These are phyloP conservation scores for Lepidurus packardi DNA, from an alignment of 1,140 invertebrate species.

Conservation along the genomic window DNA sequence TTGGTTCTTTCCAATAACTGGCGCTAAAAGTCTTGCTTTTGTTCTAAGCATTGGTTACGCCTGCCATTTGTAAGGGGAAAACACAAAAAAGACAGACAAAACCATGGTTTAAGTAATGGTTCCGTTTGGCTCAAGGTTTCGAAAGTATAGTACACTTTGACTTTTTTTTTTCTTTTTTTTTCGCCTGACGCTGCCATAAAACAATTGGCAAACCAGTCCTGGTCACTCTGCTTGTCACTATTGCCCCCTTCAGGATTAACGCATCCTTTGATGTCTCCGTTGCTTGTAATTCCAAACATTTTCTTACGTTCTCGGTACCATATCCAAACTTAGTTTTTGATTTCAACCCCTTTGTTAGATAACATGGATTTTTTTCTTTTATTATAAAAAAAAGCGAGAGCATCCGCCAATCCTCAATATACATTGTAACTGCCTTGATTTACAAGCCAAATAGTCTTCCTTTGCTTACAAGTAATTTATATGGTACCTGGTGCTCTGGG, in stretches of 20 bases:
- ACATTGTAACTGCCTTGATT: no score
- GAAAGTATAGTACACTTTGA: neutral
- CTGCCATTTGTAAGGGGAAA: neutral
- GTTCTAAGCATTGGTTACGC: neutral
- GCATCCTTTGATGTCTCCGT: neutral
- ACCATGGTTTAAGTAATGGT: neutral
- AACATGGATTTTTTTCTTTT: no score
- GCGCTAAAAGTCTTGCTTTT: neutral
- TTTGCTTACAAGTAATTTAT: neutral
- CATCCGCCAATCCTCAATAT: no score
- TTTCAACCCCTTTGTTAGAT: no score
- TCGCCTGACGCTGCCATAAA: neutral
- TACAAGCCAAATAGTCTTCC: neutral
- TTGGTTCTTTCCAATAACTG: neutral
- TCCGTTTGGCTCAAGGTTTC: neutral
- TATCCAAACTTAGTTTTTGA: no score
- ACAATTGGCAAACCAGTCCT: conserved; percentile 7
- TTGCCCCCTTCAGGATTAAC: neutral
- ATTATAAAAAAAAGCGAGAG: no score
- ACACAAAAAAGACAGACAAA: neutral
- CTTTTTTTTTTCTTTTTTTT: neutral
- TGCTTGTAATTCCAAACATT: neutral
- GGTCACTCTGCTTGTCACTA: neutral
- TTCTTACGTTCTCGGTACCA: neutral
- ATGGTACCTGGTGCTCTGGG: neutral